Evolutionary conservation across 2,888 invertebrate genomes (phyloP).

Genomic region (Platycnemis pennipes): DNA sequence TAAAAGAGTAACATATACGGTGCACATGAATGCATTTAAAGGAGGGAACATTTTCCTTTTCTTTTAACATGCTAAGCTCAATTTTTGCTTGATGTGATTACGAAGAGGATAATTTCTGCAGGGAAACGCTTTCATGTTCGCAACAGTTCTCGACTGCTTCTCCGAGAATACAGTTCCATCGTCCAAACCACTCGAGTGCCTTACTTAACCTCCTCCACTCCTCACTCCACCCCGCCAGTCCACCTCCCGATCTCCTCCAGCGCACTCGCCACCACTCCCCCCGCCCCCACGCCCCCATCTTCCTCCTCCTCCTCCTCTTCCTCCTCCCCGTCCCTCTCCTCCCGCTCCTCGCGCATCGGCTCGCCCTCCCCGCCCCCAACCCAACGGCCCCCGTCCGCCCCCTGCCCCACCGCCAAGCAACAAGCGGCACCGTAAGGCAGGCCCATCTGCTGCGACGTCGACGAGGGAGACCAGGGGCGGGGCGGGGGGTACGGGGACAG

Average conservation of each 20-base stretch:
- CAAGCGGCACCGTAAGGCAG: constrained; percentile 47
- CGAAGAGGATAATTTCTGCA: not conserved
- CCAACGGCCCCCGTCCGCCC: constrained; percentile 31
- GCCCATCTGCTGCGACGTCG: constrained; percentile 50
- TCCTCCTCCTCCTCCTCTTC: constrained; percentile 63
- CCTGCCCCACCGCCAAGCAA: constrained; percentile 30
- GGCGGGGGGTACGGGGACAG: constrained; percentile 44
- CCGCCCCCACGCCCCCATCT: constrained; percentile 28
- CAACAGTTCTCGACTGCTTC: not conserved
- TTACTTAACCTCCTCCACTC: not conserved
- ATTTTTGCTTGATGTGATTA: not conserved
- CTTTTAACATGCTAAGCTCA: not conserved
- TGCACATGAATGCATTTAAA: too few species aligned
- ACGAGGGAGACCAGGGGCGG: constrained; percentile 46
- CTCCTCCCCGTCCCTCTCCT: constrained; percentile 53
- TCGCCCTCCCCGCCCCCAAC: constrained; percentile 18
- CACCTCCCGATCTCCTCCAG: constrained; percentile 42
- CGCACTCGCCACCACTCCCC: not conserved
- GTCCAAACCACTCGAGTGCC: not conserved
- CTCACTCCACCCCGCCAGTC: constrained; percentile 42
- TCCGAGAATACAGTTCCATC: not conserved
- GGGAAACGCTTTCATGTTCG: not conserved
- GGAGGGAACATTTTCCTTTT: not conserved
- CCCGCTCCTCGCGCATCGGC: constrained; percentile 20
- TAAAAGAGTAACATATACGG: too few species aligned